Conservation (phyloP, 2,113 vertebrate species). For the Antigone vipio region DNA sequence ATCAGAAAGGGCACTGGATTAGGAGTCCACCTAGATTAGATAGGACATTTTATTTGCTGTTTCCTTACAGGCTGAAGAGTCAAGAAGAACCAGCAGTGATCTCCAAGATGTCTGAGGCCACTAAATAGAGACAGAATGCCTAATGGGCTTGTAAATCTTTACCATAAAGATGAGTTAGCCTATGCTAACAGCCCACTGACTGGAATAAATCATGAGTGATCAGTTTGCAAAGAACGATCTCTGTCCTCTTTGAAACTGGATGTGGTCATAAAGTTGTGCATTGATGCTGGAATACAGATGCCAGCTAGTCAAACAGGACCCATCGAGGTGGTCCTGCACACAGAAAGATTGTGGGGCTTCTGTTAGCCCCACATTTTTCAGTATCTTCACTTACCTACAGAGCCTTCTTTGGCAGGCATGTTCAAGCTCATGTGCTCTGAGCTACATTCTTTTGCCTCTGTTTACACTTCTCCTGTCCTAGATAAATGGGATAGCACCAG, state of each 20-base stretch:
- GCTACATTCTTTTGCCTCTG: background rate
- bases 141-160: background rate
- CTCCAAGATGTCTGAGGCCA: background rate
- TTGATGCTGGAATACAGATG: background rate
- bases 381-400: background rate
- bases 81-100: background rate
- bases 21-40: background rate
- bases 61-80: background rate
- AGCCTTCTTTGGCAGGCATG: background rate
- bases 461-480: background rate
- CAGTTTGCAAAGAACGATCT: background rate
- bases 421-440: background rate
- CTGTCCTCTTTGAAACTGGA: background rate
- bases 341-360: background rate
- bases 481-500: background rate
- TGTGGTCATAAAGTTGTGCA: background rate
- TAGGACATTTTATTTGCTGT: background rate
- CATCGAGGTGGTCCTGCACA: background rate
- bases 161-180: background rate
- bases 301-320: background rate
- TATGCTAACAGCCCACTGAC: background rate
- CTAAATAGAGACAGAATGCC: background rate
- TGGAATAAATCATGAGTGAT: fast-evolving
- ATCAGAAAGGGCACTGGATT: background rate
- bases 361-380: background rate